Evolutionary conservation across 2,797 vertebrate species (phyloP).

Genomic region (Poeciliopsis paucimaculata): DNA sequence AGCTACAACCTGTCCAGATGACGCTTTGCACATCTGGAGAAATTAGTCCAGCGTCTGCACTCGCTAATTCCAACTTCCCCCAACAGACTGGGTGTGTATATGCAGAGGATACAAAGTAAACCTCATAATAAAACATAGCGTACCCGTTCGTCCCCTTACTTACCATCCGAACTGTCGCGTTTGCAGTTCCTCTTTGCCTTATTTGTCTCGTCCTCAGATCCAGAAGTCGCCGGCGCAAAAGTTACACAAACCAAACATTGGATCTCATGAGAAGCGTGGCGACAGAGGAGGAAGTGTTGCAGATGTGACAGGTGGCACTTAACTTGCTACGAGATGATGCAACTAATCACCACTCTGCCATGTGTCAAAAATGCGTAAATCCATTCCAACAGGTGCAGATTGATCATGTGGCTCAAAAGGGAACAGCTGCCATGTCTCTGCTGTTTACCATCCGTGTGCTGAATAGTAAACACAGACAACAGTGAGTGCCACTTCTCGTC

Average conservation of each 20-base stretch:
- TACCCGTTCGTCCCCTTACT: slow-evolving; percentile 42
- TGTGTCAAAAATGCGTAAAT: slow-evolving; percentile 65
- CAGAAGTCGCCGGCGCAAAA: slow-evolving; percentile 34
- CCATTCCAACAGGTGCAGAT: slow-evolving; percentile 56
- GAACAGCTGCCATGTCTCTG: slow-evolving; percentile 58
- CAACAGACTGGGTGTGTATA: slow-evolving; percentile 53
- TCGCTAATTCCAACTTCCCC: slow-evolving; percentile 31
- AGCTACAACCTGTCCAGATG: slow-evolving; percentile 23
- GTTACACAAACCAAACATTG: slow-evolving; percentile 32
- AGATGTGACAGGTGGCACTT: slow-evolving; percentile 58
- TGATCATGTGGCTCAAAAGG: slow-evolving; percentile 60
- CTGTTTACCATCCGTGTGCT: slow-evolving; percentile 46
- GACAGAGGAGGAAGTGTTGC: slow-evolving; percentile 19
- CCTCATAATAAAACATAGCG: slow-evolving; percentile 48
- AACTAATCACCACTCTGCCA: slow-evolving; percentile 67
- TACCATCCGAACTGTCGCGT: slow-evolving; percentile 50
- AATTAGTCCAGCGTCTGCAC: slow-evolving; percentile 36
- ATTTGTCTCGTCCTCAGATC: slow-evolving; percentile 65
- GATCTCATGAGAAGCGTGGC: slow-evolving; percentile 21
- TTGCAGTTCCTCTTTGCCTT: slow-evolving; percentile 75
- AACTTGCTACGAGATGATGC: slow-evolving; percentile 68
- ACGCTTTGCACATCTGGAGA: slow-evolving; percentile 42
- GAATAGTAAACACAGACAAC: slow-evolving; percentile 49
- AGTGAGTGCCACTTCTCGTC: slow-evolving; percentile 25
- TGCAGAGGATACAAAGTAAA: slow-evolving; percentile 56